A percentile compares a stretch with the other conserved stretches of the same genome.
phyloP scores from a whole-genome alignment of 2,113 vertebrate genomes.

The Sapajus apella region DNA sequence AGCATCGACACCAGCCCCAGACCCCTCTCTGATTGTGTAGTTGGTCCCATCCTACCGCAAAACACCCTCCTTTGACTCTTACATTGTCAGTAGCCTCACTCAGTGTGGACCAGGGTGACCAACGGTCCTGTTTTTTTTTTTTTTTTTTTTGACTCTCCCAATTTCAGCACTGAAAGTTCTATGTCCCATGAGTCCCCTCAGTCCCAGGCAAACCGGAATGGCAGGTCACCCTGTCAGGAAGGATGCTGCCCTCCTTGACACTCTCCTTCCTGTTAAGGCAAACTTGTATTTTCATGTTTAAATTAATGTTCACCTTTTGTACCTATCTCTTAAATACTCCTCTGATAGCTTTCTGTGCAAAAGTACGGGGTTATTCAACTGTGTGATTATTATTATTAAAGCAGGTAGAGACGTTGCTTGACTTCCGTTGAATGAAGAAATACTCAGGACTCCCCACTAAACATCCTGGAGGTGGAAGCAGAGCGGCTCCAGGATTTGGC shows the following conservation, averaged over 20 bases:
- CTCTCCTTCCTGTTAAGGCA: neutral
- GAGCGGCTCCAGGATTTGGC: neutral
- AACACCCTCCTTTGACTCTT: neutral
- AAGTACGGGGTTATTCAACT: neutral
- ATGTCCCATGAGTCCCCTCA: neutral
- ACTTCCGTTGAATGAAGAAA: neutral
- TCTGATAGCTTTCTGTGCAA: neutral
- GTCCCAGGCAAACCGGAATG: neutral
- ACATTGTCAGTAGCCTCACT: neutral
- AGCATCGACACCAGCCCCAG: neutral
- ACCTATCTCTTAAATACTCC: neutral
- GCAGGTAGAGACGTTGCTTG: neutral
- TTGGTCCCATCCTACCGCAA: neutral
- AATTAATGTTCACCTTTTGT: neutral
- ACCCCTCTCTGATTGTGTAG: neutral
- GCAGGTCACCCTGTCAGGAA: neutral
- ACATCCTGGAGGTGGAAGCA: accelerated
- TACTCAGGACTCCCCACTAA: neutral
- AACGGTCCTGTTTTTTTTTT: neutral
- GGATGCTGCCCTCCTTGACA: neutral
- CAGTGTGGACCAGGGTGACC: neutral
- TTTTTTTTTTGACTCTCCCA: neutral
- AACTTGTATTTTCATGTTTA: neutral
- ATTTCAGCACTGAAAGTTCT: neutral
- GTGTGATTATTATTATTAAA: neutral